Evolutionary conservation across 2,797 vertebrate species (phyloP).

Genomic region (Phoebastria nigripes): DNA sequence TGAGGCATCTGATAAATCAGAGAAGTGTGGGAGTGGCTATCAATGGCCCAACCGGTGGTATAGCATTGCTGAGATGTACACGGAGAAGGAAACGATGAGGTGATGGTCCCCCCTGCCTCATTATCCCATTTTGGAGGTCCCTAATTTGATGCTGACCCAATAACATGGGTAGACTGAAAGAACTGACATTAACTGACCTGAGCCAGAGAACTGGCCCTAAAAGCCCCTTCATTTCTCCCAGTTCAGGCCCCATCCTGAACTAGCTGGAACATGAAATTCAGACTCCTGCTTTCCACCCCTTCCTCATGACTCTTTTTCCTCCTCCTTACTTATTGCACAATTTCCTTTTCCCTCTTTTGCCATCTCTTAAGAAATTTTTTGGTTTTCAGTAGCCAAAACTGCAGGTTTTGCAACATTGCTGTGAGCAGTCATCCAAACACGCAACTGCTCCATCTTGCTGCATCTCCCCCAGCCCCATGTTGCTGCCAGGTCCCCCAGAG

Average conservation of each 20-base stretch:
- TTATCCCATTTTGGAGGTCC: neutral
- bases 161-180: rapidly evolving
- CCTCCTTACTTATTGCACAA: neutral
- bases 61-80: neutral
- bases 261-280: neutral
- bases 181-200: neutral
- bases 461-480: neutral
- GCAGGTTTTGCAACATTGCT: neutral
- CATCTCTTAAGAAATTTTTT: neutral
- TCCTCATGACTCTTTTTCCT: neutral
- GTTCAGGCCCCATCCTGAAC: neutral
- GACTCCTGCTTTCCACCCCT: neutral
- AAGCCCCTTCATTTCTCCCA: neutral
- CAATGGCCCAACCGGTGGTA: rapidly evolving
- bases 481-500: neutral
- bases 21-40: rapidly evolving
- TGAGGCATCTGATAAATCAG: neutral
- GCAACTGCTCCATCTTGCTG: neutral
- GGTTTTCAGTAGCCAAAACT: neutral
- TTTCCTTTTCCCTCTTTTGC: neutral
- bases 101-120: neutral
- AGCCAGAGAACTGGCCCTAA: neutral
- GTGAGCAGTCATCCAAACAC: neutral
- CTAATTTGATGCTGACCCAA: neutral
- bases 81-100: neutral